phyloP scores from a whole-genome alignment of 2,888 invertebrate genomes.

The Drosophila anceps region DNA sequence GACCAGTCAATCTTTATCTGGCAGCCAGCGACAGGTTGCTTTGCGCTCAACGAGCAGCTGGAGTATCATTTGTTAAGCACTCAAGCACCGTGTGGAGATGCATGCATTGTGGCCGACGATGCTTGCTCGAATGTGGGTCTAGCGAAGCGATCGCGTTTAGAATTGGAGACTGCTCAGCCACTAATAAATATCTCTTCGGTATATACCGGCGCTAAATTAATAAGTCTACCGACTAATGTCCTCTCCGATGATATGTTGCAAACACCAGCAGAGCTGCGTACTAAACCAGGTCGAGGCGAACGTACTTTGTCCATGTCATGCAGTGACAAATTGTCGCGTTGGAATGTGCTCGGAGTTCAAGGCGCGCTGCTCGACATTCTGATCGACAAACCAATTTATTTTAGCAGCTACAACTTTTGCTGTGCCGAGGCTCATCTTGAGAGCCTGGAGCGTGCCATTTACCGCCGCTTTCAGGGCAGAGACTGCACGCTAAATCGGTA shows the following conservation, averaged over 20 bases:
- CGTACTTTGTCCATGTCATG: constrained; percentile 95
- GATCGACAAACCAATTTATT: constrained; percentile 89
- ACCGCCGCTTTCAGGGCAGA: constrained; percentile 83
- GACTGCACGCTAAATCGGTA: constrained; percentile 50
- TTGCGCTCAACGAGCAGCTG: constrained; percentile 87
- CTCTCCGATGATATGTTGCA: constrained; percentile 87
- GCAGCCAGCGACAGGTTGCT: constrained; percentile 81
- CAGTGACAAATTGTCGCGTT: constrained; percentile 96
- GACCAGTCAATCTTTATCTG: constrained; percentile 80
- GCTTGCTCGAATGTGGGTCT: neutral
- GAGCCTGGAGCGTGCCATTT: constrained; percentile 87
- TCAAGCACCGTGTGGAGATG: constrained; percentile 97
- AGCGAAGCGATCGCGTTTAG: constrained; percentile 54
- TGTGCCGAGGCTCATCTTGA: constrained; percentile 88
- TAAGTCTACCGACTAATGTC: constrained; percentile 69
- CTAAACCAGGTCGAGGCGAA: constrained; percentile 96
- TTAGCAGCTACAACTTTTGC: constrained; percentile 90
- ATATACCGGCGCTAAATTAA: constrained; percentile 95
- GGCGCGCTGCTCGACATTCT: constrained; percentile 91
- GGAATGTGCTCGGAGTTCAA: constrained; percentile 94
- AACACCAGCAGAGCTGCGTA: constrained; percentile 90
- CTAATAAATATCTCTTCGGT: constrained; percentile 36
- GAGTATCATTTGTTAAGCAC: constrained; percentile 94
- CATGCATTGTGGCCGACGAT: constrained; percentile 90
- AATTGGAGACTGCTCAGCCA: neutral